Conservation (phyloP, 2,797 vertebrate genomes). For the Gobionotothen gibberifrons region DNA sequence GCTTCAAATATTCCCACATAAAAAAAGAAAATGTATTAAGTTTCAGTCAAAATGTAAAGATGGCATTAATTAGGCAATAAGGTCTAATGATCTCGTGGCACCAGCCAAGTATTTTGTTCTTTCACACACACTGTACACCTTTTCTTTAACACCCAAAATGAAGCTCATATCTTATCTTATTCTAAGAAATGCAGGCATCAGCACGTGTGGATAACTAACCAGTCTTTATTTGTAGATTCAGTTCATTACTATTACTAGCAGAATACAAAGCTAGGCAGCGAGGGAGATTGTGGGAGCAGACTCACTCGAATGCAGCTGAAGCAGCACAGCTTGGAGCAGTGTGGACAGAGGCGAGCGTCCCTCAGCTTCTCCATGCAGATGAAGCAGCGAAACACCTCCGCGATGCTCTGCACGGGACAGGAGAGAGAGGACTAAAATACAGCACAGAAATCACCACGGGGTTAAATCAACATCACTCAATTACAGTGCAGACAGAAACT, state of each 20-base stretch:
- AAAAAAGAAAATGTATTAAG: too few species aligned
- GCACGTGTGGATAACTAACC: too few species aligned
- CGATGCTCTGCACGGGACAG: constrained; percentile 90
- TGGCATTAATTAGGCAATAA: background rate
- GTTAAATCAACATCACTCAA: background rate
- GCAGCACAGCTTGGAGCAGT: constrained; percentile 99
- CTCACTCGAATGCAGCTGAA: constrained; percentile 98
- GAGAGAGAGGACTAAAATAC: background rate
- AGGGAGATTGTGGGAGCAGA: background rate
- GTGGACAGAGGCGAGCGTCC: constrained; percentile 96
- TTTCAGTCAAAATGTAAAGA: too few species aligned
- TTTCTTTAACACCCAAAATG: background rate
- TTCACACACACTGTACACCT: background rate
- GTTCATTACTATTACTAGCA: too few species aligned
- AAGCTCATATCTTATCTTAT: background rate
- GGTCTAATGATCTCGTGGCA: too few species aligned
- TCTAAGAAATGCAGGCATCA: background rate
- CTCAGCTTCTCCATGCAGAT: constrained; percentile 99
- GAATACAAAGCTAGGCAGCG: background rate
- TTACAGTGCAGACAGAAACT: background rate
- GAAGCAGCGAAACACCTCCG: constrained; percentile 98
- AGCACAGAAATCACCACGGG: background rate
- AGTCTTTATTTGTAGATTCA: background rate
- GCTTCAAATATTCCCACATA: too few species aligned
- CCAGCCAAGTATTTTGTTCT: background rate